Conservation (phyloP, 1,140 invertebrate species). For the Procambarus virginalis region DNA sequence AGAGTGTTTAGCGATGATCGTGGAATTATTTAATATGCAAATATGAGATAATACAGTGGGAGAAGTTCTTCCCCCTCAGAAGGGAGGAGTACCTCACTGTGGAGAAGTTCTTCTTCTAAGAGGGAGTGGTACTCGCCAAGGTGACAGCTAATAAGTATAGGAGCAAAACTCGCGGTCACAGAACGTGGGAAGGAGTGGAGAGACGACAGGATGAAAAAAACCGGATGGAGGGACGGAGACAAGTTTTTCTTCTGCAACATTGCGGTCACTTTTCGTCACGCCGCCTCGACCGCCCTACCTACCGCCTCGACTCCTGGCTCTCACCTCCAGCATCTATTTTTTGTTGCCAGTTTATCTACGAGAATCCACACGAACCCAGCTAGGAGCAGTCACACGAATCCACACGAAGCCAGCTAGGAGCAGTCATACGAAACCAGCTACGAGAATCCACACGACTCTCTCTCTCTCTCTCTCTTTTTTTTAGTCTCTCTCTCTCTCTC, state of each 20-base stretch:
- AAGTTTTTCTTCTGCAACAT: slow-evolving; percentile 20
- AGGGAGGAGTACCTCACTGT: too few relatives aligned
- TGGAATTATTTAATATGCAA: too few relatives aligned
- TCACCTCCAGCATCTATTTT: not conserved
- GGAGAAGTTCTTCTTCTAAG: too few relatives aligned
- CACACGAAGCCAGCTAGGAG: too few relatives aligned
- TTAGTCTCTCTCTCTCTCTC: too few relatives aligned
- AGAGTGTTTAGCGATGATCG: too few relatives aligned
- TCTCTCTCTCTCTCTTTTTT: too few relatives aligned
- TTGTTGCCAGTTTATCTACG: not conserved
- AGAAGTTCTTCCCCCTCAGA: too few relatives aligned
- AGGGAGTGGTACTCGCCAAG: not conserved
- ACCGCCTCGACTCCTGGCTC: not conserved
- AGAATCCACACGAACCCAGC: not conserved
- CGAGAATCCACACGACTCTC: too few relatives aligned
- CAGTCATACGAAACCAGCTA: too few relatives aligned
- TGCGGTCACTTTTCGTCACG: slow-evolving; percentile 36
- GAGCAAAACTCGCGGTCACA: not conserved
- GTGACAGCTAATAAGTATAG: not conserved
- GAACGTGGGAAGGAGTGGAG: not conserved
- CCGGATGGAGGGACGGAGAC: not conserved
- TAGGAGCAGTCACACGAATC: not conserved
- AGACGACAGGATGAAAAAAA: not conserved
- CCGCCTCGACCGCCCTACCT: not conserved
- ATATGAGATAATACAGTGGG: too few relatives aligned